Evolutionary conservation across 2,888 invertebrate genomes (phyloP), one percentile per base, ranked within the genome.

Genomic region (Taphrorychus bicolor): DNA sequence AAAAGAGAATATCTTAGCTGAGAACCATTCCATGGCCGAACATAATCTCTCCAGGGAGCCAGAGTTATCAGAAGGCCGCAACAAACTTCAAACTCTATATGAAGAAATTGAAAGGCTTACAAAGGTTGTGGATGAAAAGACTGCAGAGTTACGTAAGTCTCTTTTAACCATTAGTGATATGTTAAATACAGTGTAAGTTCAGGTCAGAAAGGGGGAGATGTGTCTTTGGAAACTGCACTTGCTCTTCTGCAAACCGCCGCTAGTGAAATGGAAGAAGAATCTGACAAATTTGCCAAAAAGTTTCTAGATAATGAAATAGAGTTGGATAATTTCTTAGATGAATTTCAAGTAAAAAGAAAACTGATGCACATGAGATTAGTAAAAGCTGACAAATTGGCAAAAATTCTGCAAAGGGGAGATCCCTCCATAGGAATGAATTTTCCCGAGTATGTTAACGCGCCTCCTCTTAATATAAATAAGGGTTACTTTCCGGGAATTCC

Each of bases 361-460:
- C 78, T 88, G 40, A 91, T 93, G 85, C 95, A 95, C 80, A 79
- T 90, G 70, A 86, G 96, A 56, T 91, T 94, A 79, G 91, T 97
- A 9, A 98, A 98, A 84, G 90, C 94, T 0, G 98, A 98, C 72
- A 97, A 98, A 84, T 90, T 98, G 90, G 85, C 88, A 53, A 93
- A 94, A 77, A 81, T 94, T 9, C 83, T 92, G 68, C 77, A 80
- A 11, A 75, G 80, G 23, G 70, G 70, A 16, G 79, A 80, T 71
- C 77, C 79, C 4, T 69, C 73, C n/a, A 48, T 78, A n/a, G 77
- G 72, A 53, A 74, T 61, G 14, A 41, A 76, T 76, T 73, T 76
- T 58, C 77, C 77, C 3, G 82, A 76, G 73, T 82, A 83, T 66
- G 74, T 80, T 16, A 82, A 83, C 72, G 78, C 81, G 16, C 82